Evolutionary conservation across 2,113 vertebrate species (phyloP), one percentile per base, ranked within the genome.

Genomic region (Arenaria interpres): DNA sequence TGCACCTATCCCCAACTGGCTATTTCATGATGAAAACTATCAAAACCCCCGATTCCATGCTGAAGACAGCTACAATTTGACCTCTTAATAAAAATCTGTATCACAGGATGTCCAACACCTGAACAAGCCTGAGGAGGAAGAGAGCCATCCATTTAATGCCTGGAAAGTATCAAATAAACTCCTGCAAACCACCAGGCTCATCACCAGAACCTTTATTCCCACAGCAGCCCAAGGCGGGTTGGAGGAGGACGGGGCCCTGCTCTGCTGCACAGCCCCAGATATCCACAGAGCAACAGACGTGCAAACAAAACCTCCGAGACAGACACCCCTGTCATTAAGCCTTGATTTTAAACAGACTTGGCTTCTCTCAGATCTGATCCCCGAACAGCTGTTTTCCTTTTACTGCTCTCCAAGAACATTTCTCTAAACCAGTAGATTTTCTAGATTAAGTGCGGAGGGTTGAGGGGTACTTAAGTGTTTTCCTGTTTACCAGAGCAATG

Each of bases 311-410:
- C 2, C 81, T 24, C 82, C 8, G 60, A 9, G 20, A 23, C 88
- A 71, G 4, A 33, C 46, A 39, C 1, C 85, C 74, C 30, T 27
- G 45, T 10, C 78, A 41, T 5, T 33, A 33, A 39, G 19, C 64
- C 68, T 41, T 85, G 95, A 92, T 79, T 87, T 82, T 75, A 78
- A 93, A 68, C 96, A 97, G 83, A 24, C 69, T 41, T 22, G 2
- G 19, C 0, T 95, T 12, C 92, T 19, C 80, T 84, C 90, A 45
- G 76, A 81, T 78, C 83, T 75, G 73, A 5, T 14, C 83, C 90
- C 89, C 13, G 2, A 78, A 45, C 95, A 95, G 94, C 94, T 97
- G 88, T 48, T 94, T 95, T 67, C 90, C 96, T 93, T 95, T 92
- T 33, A 46, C 53, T 76, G 86, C 86, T 91, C 86, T 92, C 88